Evolutionary conservation across 2,888 invertebrate genomes (phyloP).

Genomic region (Eupithecia vulgata): DNA sequence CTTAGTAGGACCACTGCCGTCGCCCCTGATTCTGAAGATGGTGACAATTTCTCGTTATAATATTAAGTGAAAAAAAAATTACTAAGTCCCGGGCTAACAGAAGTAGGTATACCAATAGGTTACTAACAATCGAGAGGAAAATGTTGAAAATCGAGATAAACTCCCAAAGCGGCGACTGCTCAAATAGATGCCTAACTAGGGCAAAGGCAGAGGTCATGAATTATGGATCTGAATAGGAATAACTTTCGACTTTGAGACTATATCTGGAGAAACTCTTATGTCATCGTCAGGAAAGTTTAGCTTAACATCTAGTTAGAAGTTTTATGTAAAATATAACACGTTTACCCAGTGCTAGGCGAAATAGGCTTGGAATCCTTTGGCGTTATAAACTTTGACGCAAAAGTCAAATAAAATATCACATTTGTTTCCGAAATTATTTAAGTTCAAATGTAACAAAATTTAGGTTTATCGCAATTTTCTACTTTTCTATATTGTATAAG

Average conservation of each 20-base stretch:
- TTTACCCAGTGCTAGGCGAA: background rate
- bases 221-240: constrained; percentile 33
- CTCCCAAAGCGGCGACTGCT: constrained; percentile 11
- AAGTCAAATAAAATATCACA: too few relatives aligned
- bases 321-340: background rate
- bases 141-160: background rate
- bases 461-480: too few relatives aligned
- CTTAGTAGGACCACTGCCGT: too few relatives aligned
- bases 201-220: constrained; percentile 32
- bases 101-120: background rate
- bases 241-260: constrained; percentile 30
- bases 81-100: background rate
- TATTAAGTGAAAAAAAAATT: background rate
- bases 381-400: too few relatives aligned
- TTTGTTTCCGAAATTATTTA: too few relatives aligned
- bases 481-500: too few relatives aligned
- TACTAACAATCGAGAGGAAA: background rate
- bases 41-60: background rate
- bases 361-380: too few relatives aligned
- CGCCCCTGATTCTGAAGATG: background rate
- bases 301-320: background rate
- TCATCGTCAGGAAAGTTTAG: constrained; percentile 10
- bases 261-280: constrained; percentile 7
- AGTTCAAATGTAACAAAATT: too few relatives aligned
- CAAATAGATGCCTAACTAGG: constrained; percentile 19